Base-by-base conservation (phyloP, 2,113 vertebrate genomes). In the Gyps fulvus region DNA sequence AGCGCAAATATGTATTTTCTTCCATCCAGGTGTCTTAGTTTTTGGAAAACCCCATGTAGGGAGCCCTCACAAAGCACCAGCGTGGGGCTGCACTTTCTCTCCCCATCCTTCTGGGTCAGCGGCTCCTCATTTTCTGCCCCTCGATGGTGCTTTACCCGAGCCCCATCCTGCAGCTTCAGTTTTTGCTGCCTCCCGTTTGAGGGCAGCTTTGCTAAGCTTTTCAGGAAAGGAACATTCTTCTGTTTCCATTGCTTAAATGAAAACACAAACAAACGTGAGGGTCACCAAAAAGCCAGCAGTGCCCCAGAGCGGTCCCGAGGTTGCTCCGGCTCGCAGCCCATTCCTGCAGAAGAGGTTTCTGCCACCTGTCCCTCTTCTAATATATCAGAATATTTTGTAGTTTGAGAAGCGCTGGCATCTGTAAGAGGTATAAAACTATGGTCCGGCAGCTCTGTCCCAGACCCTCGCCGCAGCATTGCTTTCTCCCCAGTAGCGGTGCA, bases 121-220 rank as follows among this genome's bases (percentile, higher is more conserved):
- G 1, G 49, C 84, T 69, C 62, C 54, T 55, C 5, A 0, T 12
- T 49, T 40, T 50, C 25, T 52, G 36, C 61, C 36, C 34, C 34
- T 57, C 1, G 0, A 22, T 15, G 45, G 21, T 27, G 27, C 32
- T 77, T 77, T 52, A 17, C 22, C 22, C 2, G 0, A 15, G 19
- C 49, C 58, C 52, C 16, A 3, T 42, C 55, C 36, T 9, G 6
- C 29, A 42, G 45, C 63, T 52, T 55, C 70, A 20, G 6, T 5
- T 89, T 42, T 52, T 85, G 14, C 58, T 38, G 42, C 58, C 43
- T 82, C 65, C 38, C 13, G 2, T 72, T 50, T 55, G 43, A 63
- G 49, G 42, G 59, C 29, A 49, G 79, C 55, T 79, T 73, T 79
- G 29, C 74, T 38, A n/a, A 42, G 62, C 50, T 76, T 77, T 77